Evolutionary conservation across 2,797 vertebrate species (phyloP).

Genomic region (Epinephelus coioides): DNA sequence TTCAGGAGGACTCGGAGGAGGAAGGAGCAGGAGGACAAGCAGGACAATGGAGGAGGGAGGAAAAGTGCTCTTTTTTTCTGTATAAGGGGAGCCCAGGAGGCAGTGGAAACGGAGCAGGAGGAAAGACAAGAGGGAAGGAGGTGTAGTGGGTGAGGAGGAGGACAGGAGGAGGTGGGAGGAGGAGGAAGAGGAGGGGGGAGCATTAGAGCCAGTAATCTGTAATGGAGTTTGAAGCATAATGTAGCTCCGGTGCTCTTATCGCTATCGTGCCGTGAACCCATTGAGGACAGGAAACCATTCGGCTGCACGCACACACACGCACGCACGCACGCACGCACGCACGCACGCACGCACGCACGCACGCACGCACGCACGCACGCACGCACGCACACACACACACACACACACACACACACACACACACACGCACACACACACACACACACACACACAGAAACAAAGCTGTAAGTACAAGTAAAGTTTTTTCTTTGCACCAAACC

Average conservation of each 20-base stretch:
- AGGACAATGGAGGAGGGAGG: too few relatives aligned
- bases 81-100: too few relatives aligned
- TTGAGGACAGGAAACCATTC: constrained; percentile 67
- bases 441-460: too few relatives aligned
- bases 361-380: not conserved
- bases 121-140: too few relatives aligned
- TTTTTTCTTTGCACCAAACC: constrained; percentile 8
- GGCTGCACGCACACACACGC: not conserved
- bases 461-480: too few relatives aligned
- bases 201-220: constrained; percentile 36
- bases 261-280: constrained; percentile 67
- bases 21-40: too few relatives aligned
- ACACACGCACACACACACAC: too few relatives aligned
- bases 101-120: not conserved
- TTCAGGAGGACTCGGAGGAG: too few relatives aligned
- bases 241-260: constrained; percentile 68
- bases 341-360: too few relatives aligned
- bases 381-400: too few relatives aligned
- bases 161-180: not conserved
- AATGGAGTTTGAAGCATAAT: constrained; percentile 59
- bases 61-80: too few relatives aligned
- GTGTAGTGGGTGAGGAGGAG: not conserved
- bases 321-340: not conserved
- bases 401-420: constrained; percentile 8
- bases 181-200: not conserved